phyloP scores from a whole-genome alignment of 2,888 invertebrate genomes.

The Venusia cambrica region DNA sequence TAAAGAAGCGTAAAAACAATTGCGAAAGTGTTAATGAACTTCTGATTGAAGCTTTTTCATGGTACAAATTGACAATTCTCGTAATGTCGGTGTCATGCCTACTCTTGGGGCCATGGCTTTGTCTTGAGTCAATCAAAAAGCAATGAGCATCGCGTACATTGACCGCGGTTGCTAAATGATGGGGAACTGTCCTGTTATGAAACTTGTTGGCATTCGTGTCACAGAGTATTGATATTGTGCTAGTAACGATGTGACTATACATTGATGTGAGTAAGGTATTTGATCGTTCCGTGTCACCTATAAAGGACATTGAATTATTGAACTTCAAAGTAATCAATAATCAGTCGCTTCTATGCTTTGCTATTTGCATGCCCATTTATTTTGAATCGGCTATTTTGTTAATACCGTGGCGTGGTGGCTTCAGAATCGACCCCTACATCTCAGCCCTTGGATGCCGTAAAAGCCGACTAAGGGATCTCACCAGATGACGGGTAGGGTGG shows the following conservation, averaged over 20 bases:
- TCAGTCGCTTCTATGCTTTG: no score
- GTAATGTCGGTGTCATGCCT: constrained; percentile 57
- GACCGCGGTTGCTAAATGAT: constrained; percentile 71
- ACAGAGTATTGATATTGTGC: constrained; percentile 32
- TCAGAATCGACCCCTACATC: no score
- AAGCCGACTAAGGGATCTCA: no score
- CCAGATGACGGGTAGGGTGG: no score
- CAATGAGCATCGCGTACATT: constrained; percentile 70
- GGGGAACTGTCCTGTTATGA: constrained; percentile 58
- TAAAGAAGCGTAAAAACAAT: constrained; percentile 70
- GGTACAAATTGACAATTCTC: constrained; percentile 55
- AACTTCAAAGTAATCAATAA: no score
- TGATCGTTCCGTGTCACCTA: constrained; percentile 1
- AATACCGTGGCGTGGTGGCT: no score
- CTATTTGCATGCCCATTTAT: no score
- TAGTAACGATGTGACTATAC: constrained; percentile 36
- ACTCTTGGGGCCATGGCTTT: constrained; percentile 58
- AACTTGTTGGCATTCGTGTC: constrained; percentile 50
- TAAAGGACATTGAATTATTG: no score
- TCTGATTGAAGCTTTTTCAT: constrained; percentile 55
- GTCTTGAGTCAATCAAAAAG: constrained; percentile 67
- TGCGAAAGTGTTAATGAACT: constrained; percentile 70
- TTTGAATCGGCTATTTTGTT: no score
- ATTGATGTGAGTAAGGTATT: constrained; percentile 3
- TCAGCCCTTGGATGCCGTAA: no score